These are phyloP conservation scores for Probosciger aterrimus DNA, from an alignment of 2,113 vertebrate species.

Conservation along the genomic window DNA sequence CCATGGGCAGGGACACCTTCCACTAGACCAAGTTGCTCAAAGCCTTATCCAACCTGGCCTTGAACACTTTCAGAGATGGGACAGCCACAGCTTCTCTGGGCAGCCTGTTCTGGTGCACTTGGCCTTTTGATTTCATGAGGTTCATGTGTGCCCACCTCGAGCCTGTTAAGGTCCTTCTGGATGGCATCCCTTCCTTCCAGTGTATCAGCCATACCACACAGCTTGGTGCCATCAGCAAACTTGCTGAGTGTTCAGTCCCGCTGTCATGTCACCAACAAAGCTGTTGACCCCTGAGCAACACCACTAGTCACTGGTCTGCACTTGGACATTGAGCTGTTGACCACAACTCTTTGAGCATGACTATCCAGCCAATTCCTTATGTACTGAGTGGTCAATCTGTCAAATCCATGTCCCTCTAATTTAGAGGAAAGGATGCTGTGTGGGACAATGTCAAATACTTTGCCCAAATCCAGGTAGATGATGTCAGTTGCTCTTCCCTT, in stretches of 20 bases:
- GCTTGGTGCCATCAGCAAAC: background rate
- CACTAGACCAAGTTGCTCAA: background rate
- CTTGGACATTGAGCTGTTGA: background rate
- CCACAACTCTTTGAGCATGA: background rate
- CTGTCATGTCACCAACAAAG: background rate
- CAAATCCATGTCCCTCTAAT: background rate
- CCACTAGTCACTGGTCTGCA: background rate
- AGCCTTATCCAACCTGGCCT: background rate
- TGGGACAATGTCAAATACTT: background rate
- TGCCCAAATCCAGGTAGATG: background rate
- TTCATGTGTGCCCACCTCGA: background rate
- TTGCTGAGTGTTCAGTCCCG: background rate
- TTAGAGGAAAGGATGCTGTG: background rate
- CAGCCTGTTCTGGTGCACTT: background rate
- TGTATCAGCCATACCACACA: background rate
- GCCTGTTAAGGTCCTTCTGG: background rate
- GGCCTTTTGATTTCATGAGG: background rate
- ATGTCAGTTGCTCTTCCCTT: background rate
- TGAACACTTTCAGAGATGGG: background rate
- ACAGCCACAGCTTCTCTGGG: background rate
- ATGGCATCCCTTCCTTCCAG: background rate
- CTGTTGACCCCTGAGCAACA: background rate
- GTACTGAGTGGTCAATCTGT: background rate
- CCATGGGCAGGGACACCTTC: background rate
- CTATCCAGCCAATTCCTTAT: background rate